A percentile compares a stretch with the other conserved stretches of the same genome.
Evolutionary conservation across 2,888 invertebrate genomes (phyloP).

Genomic region (Trilocha varians): DNA sequence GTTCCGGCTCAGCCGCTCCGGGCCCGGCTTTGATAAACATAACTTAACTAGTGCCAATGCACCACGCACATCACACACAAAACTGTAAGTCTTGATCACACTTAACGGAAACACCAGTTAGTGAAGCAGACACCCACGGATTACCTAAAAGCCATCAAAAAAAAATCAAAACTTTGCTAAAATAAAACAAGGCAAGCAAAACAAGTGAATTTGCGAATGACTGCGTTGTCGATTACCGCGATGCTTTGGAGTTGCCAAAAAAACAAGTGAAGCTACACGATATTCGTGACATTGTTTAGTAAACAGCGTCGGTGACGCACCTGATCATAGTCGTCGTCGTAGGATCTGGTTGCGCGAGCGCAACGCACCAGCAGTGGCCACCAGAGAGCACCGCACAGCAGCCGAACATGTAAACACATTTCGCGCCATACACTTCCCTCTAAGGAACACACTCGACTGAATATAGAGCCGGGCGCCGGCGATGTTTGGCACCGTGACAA

Average conservation of each 20-base stretch:
- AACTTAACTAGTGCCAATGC: constrained; percentile 49
- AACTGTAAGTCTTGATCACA: constrained; percentile 28
- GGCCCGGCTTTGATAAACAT: constrained; percentile 70
- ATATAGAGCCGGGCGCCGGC: constrained; percentile 56
- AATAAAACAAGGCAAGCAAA: constrained; percentile 55
- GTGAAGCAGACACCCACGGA: constrained; percentile 44
- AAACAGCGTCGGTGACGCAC: constrained; percentile 57
- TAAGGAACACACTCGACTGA: constrained; percentile 67
- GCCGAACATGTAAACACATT: constrained; percentile 69
- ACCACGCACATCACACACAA: constrained; percentile 58
- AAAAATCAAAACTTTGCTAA: constrained; percentile 34
- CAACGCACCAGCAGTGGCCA: constrained; percentile 65
- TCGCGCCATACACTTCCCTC: constrained; percentile 69
- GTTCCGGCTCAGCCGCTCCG: constrained; percentile 69
- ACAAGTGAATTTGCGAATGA: constrained; percentile 55
- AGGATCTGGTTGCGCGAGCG: constrained; percentile 52
- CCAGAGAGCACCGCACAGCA: constrained; percentile 68
- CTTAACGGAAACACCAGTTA: constrained; percentile 39
- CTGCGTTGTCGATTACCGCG: constrained; percentile 33
- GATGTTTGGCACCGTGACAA: constrained; percentile 66
- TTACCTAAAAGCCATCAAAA: constrained; percentile 53
- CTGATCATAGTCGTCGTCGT: constrained; percentile 69
- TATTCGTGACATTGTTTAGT: constrained; percentile 39
- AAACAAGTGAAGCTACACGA: constrained; percentile 52
- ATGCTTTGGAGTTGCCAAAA: constrained; percentile 37